Percentiles rank a stretch among this genome's conserved stretches.
phyloP scores from a whole-genome alignment of 2,888 invertebrate species.

The Erynnis tages region DNA sequence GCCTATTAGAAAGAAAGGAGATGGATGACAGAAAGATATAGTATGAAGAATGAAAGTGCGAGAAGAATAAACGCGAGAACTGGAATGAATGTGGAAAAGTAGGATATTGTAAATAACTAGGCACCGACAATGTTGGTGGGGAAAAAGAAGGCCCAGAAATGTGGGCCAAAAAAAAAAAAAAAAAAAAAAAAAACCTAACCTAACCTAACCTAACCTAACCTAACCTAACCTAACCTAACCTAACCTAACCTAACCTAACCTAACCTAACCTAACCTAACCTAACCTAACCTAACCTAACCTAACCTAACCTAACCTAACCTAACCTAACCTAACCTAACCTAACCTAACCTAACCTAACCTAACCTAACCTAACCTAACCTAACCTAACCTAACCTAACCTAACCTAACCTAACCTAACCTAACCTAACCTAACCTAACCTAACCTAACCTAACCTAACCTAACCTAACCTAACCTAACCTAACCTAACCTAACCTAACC shows the following conservation, averaged over 20 bases:
- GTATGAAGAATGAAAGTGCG: no score
- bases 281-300: constrained; percentile 34
- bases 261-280: constrained; percentile 32
- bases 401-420: constrained; percentile 33
- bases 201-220: constrained; percentile 31
- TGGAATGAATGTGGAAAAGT: no score
- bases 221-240: constrained; percentile 30
- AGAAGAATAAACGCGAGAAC: no score
- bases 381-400: constrained; percentile 30
- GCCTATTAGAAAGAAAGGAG: no score
- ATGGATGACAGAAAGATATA: no score
- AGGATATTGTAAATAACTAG: no score
- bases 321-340: constrained; percentile 34
- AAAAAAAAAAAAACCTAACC: no score
- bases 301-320: constrained; percentile 33
- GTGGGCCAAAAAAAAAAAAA: no score
- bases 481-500: constrained; percentile 30
- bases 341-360: constrained; percentile 32
- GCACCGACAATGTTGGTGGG: no score
- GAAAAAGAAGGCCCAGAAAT: no score
- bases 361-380: constrained; percentile 32
- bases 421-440: constrained; percentile 31
- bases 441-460: constrained; percentile 25
- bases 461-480: constrained; percentile 32
- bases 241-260: constrained; percentile 31